Conservation (phyloP, 2,113 vertebrate genomes). For the Pelecanoides urinatrix region DNA sequence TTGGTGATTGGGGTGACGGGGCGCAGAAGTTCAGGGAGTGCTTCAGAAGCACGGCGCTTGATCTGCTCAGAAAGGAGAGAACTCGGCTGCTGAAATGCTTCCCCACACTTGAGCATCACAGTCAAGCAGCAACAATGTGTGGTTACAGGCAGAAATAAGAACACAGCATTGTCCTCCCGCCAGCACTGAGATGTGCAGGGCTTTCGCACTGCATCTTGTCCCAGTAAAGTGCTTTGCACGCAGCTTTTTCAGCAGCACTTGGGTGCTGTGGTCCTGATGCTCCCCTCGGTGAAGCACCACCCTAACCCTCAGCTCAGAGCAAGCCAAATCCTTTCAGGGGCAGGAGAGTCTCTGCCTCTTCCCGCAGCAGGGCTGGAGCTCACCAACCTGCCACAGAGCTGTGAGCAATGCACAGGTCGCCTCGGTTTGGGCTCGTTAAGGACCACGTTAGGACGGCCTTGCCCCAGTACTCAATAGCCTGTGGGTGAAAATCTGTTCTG, state of each 20-base stretch:
- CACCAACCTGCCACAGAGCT: neutral
- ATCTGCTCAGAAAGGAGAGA: conserved; percentile 74
- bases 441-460: neutral
- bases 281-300: neutral
- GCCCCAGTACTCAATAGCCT: neutral
- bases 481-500: neutral
- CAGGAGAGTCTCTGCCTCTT: neutral
- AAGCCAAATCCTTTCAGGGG: neutral
- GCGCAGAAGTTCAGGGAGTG: conserved; percentile 88
- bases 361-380: neutral
- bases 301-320: neutral
- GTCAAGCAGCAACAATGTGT: rapidly evolving
- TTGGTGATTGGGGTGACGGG: conserved; percentile 87
- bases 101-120: rapidly evolving
- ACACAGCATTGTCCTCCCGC: too few species aligned
- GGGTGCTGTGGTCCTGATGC: neutral
- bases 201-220: rapidly evolving
- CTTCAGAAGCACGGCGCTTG: conserved; percentile 89
- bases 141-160: neutral
- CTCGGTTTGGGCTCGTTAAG: neutral
- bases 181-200: rapidly evolving
- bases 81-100: neutral
- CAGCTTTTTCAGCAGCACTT: neutral
- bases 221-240: neutral
- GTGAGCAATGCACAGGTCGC: rapidly evolving